Base-by-base conservation (phyloP, 2,797 vertebrate genomes). In the Lerista edwardsae region DNA sequence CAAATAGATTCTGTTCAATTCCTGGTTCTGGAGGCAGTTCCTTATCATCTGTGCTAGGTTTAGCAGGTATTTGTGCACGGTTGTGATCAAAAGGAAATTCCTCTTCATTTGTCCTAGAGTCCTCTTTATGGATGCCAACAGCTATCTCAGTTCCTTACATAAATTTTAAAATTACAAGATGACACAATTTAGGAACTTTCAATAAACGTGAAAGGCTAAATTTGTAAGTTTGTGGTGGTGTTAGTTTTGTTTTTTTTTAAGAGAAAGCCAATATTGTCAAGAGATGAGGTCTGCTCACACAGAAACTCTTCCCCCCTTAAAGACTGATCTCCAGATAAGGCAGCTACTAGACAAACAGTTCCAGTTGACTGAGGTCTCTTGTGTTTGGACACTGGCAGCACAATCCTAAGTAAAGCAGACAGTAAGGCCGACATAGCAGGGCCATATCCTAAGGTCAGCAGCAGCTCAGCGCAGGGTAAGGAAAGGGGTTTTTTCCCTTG, bases 61-160 rank as follows among this genome's bases (percentile, higher is more conserved):
- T 71, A 3, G 55, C 62, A 39, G 25, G 73, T 21, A 85, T 73
- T 61, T 90, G 71, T 21, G 57, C 5, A 6, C 12, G 83, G 81
- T 86, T 80, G 78, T 87, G 73, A 10, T 86, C 82, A 76, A 25
- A 69, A 21, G 83, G 84, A 84, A 80, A 31, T 27, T 88, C 83
- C 27, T 93, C 85, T 6, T 88, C 75, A 68, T 71, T 65, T 82
- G 31, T 89, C 57, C 31, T 89, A 79, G 61, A 36, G 71, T 82
- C 82, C 41, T 93, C 84, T 77, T 92, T 73, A 2, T 44, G 61
- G 36, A 55, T 59, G 1, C 74, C 71, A 72, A 31, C 59, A 65
- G 85, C 69, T n/a, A 75, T 55, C 0, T 74, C 90, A 64, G 75
- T 82, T 82, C 89, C 85, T 90, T 92, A 94, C 95, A 92, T 34